Evolutionary conservation across 2,113 vertebrate genomes (phyloP), one percentile per base, ranked within the genome.

Genomic region (Orycteropus afer): DNA sequence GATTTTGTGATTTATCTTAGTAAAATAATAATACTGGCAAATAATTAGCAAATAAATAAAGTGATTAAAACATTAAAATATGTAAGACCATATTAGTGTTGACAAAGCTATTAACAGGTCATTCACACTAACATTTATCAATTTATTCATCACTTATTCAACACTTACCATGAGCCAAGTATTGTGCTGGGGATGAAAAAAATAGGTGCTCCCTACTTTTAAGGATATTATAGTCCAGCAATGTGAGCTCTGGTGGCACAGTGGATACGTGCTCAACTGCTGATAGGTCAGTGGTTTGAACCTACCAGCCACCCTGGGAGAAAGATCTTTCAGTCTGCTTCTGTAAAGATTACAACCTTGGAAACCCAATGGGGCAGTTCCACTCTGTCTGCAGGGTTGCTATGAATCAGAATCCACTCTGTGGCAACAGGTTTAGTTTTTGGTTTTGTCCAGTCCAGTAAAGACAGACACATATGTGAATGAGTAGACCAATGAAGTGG

Each of bases 51-150:
- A 90, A 89, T 69, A 96, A 77, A 51, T 27, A 51, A 92, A 49
- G 5, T 40, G 59, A 94, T 79, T 73, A 74, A 81, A 93, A 84
- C 73, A 86, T 81, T 94, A 94, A 93, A 86, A 93, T 83, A 94
- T 74, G 76, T 29, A 83, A 91, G 93, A 74, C 4, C 11, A 17
- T 83, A 93, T 78, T 6, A 76, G 18, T 82, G 37, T 5, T 74
- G 63, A 89, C 42, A 95, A 74, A 49, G 69, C 29, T n/a, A 67
- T 71, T 42, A 83, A 77, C 32, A 34, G 32, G 51, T 55, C 42
- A 86, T 82, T 94, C 69, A 84, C 27, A 57, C 47, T 82, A 67
- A 57, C 12, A 34, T 61, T 32, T 89, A 73, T 65, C 71, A 57
- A 93, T 91, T 69, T 61, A 76, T 90, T 94, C 29, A 81, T 34